Base-by-base conservation (phyloP, 64 coral and sea anemone species). In the Exaiptasia diaphana region DNA sequence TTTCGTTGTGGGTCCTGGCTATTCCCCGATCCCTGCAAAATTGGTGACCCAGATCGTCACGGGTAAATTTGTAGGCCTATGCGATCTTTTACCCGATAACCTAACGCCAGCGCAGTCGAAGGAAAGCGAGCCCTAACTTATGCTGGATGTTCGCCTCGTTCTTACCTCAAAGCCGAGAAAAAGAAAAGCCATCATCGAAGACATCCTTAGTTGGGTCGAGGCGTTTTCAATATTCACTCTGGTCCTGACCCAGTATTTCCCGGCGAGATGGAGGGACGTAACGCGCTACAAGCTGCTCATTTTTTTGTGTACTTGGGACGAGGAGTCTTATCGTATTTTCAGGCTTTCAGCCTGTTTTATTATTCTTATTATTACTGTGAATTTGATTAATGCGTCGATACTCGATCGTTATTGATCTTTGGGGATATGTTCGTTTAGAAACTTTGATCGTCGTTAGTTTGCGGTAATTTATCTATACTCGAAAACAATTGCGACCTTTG, bases 11-110 rank as follows among this genome's bases (percentile, higher is more conserved):
- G 62, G 80, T 13, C 45, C 64, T 0, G 60, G 79, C 17, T 82
- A 69, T 39, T 57, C 80, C 4, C 80, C 62, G 0, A 43, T 83
- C 15, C 64, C 64, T 0, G 58, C 62, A 0, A 82, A 82, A 33
- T 18, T 68, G 37, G 78, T 82, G 0, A 17, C 24, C 13, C 60
- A 68, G 15, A 68, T 82, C 45, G 38, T 48, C 0, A 38, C 29
- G 14, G 78, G 78, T 10, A 82, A 68, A n/a, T 82, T 67, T 35
- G 60, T 82, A 7, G 60, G 68, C 23, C 29, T 82, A 4, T 5
- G 21, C 4, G 64, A 83, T 0, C n/a, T 83, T 0, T 29, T 83
- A 38, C 40, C 34, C 0, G 64, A 62, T 7, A 83, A 53, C 64
- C n/a, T 56, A 9, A 18, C 13, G 1, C 29, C 45, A 3, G 2